Base-by-base conservation (phyloP, 2,888 invertebrate species). In the Thecophora atra region DNA sequence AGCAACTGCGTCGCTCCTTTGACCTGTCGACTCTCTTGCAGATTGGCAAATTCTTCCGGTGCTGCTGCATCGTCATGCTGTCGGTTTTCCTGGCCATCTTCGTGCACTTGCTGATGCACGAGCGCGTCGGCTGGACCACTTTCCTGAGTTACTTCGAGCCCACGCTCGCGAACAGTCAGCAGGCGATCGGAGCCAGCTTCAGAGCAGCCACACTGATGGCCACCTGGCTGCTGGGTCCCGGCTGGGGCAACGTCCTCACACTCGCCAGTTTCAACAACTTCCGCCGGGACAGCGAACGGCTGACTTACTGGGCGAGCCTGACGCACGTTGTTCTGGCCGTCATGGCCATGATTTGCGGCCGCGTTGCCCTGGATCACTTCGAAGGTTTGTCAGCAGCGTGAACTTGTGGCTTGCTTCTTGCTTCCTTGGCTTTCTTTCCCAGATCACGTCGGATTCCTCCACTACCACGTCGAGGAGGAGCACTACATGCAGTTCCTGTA, bases 241-340 rank as follows among this genome's bases (percentile, higher is more conserved):
- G 94, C 1, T 94, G 94, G 91, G 95, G 94, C 30, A 93, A 93
- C 21, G 89, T 94, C 60, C 88, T 94, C 70, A 93, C 93, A 81
- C 91, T 94, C 90, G 93, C 94, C 67, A 95, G 95, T 83, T 94
- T 92, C 83, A 95, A 94, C 83, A 89, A 89, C 77, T 94, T 94
- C 81, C 88, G 90, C 77, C 93, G 92, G 79, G 91, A 92, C 79
- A 92, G 91, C 79, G 89, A 91, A 66, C 80, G 80, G 8, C 72
- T 81, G 26, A 81, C 81, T 7, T 71, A 81, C 56, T 84, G 84
- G 83, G 82, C 82, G 62, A 80, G 82, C 28, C 42, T 81, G 0
- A 84, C 82, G 11, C 83, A 84, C 60, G 74, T 84, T 4, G 70
- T 80, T 2, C 75, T 85, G 70, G 79, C 81, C 0, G 24, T 83